Percentiles rank a stretch among this genome's conserved stretches.
phyloP scores from a whole-genome alignment of 1,140 invertebrate genomes.

The Neodiprion lecontei region DNA sequence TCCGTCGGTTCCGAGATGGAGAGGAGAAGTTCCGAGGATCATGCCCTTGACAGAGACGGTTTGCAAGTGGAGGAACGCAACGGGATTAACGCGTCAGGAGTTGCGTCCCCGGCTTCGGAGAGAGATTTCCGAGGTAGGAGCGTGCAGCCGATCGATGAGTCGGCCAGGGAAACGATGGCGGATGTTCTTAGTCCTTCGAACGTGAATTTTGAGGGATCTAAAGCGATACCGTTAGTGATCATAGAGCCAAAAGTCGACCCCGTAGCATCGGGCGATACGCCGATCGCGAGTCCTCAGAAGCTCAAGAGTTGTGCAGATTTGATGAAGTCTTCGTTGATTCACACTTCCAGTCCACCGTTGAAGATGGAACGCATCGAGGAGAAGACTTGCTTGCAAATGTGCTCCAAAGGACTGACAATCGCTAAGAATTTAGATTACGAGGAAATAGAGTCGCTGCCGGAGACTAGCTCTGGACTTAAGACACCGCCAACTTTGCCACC shows the following conservation, averaged over 20 bases:
- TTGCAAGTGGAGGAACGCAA: constrained; percentile 11
- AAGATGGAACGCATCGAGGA: constrained; percentile 52
- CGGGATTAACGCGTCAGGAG: constrained; percentile 22
- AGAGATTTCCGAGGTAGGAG: constrained; percentile 53
- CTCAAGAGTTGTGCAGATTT: constrained; percentile 16
- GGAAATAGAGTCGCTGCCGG: constrained; percentile 56
- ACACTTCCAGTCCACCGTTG: constrained; percentile 35
- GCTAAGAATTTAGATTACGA: constrained; percentile 69
- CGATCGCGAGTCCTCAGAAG: constrained; percentile 13
- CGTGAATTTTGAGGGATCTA: constrained; percentile 32
- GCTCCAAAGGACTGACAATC: constrained; percentile 56
- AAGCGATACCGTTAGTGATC: constrained; percentile 54
- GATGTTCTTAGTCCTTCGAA: not conserved
- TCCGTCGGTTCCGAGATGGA: constrained; percentile 60
- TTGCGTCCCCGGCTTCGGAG: constrained; percentile 42
- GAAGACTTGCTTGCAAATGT: constrained; percentile 53
- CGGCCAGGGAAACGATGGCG: constrained; percentile 28
- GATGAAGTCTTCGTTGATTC: constrained; percentile 23
- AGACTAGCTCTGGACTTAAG: constrained; percentile 55
- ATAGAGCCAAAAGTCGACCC: constrained; percentile 51
- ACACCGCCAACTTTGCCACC: constrained; percentile 74
- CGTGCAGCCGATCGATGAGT: constrained; percentile 19
- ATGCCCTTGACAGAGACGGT: constrained; percentile 29
- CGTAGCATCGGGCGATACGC: constrained; percentile 25
- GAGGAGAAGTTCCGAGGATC: constrained; percentile 56